Conservation (phyloP, 2,797 vertebrate genomes). For the Orientallactaga sibirica region DNA sequence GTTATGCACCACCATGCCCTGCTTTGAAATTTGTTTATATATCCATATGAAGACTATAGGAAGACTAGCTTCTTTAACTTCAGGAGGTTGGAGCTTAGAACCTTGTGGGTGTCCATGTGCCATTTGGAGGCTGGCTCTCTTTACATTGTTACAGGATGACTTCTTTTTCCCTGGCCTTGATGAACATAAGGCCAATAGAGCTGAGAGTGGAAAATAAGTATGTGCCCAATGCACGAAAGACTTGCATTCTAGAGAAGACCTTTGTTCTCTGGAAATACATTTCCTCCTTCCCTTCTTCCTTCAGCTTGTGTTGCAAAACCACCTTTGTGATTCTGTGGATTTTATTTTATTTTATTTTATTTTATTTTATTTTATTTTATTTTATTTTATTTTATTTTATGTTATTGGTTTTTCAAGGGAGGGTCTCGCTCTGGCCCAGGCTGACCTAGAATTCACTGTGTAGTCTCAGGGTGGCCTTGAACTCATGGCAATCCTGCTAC, state of each 20-base stretch:
- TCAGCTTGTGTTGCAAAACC: background rate
- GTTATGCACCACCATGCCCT: no score
- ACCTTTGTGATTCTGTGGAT: background rate
- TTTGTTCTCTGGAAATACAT: background rate
- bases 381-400: background rate
- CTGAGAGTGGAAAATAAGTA: background rate
- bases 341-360: background rate
- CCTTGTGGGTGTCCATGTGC: background rate
- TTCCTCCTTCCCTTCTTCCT: background rate
- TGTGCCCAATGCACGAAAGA: background rate
- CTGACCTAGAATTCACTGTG: no score
- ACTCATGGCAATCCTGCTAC: no score
- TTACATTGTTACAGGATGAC: background rate
- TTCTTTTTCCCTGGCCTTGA: background rate
- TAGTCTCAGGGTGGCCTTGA: no score
- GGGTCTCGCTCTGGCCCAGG: no score
- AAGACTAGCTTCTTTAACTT: background rate
- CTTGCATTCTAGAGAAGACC: background rate
- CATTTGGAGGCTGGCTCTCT: background rate
- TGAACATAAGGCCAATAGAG: background rate
- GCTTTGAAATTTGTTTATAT: no score
- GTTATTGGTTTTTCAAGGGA: no score
- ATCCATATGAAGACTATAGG: background rate
- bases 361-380: background rate
- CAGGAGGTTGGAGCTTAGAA: background rate